phyloP scores from a whole-genome alignment of 1,140 invertebrate genomes.

The Drosophila lacteicornis region DNA sequence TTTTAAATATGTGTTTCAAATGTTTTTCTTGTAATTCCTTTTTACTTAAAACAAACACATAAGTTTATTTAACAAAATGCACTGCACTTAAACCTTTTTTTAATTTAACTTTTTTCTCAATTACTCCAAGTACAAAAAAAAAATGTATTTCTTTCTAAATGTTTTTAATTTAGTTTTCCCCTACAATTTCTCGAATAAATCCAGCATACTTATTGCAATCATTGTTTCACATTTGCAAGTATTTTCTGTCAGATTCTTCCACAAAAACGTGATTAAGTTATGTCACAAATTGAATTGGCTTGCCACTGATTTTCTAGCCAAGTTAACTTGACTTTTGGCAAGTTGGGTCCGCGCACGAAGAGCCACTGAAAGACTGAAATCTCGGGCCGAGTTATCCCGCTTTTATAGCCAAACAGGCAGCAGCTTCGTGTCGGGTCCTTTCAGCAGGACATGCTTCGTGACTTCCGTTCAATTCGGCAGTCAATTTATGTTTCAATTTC shows the following conservation, averaged over 20 bases:
- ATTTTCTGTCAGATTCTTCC: slow-evolving; percentile 2
- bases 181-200: background rate
- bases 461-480: slow-evolving; percentile 47
- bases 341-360: slow-evolving; percentile 20
- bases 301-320: slow-evolving; percentile 35
- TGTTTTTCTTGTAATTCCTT: background rate
- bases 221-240: slow-evolving; percentile 2
- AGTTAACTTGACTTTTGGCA: slow-evolving; percentile 31
- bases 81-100: background rate
- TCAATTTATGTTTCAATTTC: slow-evolving; percentile 50
- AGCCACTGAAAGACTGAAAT: slow-evolving; percentile 64
- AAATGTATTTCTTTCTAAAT: background rate
- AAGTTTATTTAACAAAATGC: too few relatives aligned
- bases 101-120: background rate
- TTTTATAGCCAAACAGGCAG: slow-evolving; percentile 63
- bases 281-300: slow-evolving; percentile 30
- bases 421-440: slow-evolving; percentile 22
- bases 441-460: slow-evolving; percentile 51
- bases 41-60: background rate
- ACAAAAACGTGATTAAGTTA: slow-evolving; percentile 32
- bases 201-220: slow-evolving; percentile 2
- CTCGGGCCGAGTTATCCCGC: slow-evolving; percentile 40
- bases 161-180: background rate
- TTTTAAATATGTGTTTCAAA: background rate
- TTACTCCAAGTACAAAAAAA: background rate